These are phyloP conservation scores for Cantharis rustica DNA, from an alignment of 2,888 invertebrate species.

Conservation along the genomic window DNA sequence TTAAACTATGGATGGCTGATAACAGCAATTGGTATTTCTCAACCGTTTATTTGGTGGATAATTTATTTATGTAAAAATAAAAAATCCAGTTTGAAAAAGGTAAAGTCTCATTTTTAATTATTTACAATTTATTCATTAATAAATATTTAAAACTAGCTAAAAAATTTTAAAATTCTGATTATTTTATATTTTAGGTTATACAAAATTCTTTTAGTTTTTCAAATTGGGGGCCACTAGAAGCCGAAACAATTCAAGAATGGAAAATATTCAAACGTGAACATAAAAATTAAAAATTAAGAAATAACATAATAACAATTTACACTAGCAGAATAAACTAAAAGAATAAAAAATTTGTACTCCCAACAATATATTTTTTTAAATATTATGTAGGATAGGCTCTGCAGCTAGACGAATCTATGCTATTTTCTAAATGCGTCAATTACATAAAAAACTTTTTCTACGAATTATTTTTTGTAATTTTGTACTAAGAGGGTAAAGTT, in stretches of 20 bases:
- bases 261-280: slow-evolving; percentile 32
- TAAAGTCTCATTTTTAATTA: background rate
- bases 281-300: slow-evolving; percentile 3
- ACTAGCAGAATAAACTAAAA: background rate
- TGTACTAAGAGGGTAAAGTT: too few species aligned
- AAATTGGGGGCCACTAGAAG: slow-evolving; percentile 35
- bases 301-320: background rate
- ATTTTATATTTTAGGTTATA: slow-evolving; percentile 24
- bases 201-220: slow-evolving; percentile 23
- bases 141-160: too few species aligned
- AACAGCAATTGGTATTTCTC: slow-evolving; percentile 56
- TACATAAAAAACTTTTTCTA: too few species aligned
- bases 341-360: background rate
- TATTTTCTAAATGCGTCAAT: too few species aligned
- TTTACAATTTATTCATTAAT: too few species aligned
- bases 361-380: background rate
- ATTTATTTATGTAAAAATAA: slow-evolving; percentile 39
- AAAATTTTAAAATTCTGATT: too few species aligned
- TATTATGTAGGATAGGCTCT: background rate
- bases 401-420: too few species aligned
- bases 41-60: slow-evolving; percentile 59
- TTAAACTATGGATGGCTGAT: slow-evolving; percentile 61
- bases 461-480: too few species aligned
- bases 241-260: slow-evolving; percentile 29
- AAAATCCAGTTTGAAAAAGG: background rate